Evolutionary conservation across 2,888 invertebrate genomes (phyloP), one percentile per base, ranked within the genome.

Genomic region (Cryptus viduatorius): DNA sequence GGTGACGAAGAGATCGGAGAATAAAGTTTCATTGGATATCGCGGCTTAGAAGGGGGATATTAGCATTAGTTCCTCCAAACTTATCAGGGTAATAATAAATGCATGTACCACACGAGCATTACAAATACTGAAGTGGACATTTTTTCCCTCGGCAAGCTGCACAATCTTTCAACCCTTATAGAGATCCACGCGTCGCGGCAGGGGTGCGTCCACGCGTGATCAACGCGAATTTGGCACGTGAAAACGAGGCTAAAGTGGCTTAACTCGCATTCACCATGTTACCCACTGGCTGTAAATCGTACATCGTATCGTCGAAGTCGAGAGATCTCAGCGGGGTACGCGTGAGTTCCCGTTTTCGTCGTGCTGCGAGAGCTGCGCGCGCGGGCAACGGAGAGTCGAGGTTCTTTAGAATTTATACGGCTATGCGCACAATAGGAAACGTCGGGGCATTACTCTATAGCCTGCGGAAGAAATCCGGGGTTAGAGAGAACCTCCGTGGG

Each of bases 351-450:
- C 12, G 44, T 77, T 53, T 50, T 59, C 65, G 59, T 53, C 46
- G 56, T 73, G 72, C 42, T 48, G 68, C 67, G 73, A 80, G 73
- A 19, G 56, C 10, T 19, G 56, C 19, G 56, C 50, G n/a, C 50
- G 50, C 46, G 46, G 14, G 12, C 46, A 14, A 79, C 83, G 61
- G 59, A 72, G 84, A 80, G 80, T 68, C 14, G 77, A 72, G 75
- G 53, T 77, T 84, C 81, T 84, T 81, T 81, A 79, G 73, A 81
- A 84, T 84, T 81, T 75, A 79, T 78, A 81, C 69, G 69, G 78
- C 59, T 53, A 65, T 81, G 73, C 48, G 81, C 65, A 84, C 84
- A 84, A 84, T 84, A 50, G 81, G 16, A 78, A 84, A 83, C 59
- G 72, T 48, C 53, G 48, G 71, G 73, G 75, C 69, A 37, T 46